phyloP scores from a whole-genome alignment of 1,140 invertebrate genomes.

The Cotesia glomerata region DNA sequence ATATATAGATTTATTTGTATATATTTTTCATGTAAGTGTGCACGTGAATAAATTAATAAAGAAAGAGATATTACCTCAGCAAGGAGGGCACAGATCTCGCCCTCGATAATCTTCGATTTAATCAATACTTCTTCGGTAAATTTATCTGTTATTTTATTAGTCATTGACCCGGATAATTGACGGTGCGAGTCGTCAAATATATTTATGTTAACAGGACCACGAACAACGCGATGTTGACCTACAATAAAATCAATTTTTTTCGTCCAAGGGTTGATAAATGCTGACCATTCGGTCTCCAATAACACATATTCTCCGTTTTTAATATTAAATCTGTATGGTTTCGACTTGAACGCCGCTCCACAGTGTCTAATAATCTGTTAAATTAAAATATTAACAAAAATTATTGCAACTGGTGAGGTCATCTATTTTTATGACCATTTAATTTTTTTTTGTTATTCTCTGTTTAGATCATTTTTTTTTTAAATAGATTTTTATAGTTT shows the following conservation, averaged over 20 bases:
- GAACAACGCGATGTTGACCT: conserved; percentile 84
- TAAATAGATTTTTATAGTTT: neutral
- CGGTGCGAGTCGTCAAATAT: conserved; percentile 69
- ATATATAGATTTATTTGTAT: too few relatives aligned
- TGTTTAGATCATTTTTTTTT: neutral
- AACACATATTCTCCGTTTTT: conserved; percentile 84
- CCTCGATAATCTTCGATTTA: conserved; percentile 69
- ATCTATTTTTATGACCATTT: neutral
- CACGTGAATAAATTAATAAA: conserved; percentile 3
- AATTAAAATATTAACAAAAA: conserved; percentile 26
- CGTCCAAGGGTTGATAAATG: conserved; percentile 94
- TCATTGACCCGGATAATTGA: conserved; percentile 51
- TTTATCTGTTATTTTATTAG: conserved; percentile 23
- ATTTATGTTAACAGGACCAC: conserved; percentile 76
- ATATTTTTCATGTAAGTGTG: too few relatives aligned
- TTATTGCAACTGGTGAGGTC: neutral
- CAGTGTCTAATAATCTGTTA: conserved; percentile 66
- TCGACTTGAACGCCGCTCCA: conserved; percentile 75
- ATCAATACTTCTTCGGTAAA: conserved; percentile 67
- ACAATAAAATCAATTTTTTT: conserved; percentile 89
- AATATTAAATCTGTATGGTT: conserved; percentile 79
- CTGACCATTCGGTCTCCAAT: conserved; percentile 91
- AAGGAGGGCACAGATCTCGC: conserved; percentile 73
- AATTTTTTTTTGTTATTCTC: neutral
- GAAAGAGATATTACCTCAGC: conserved; percentile 65